Conservation (phyloP, 2,113 vertebrate species). For the Speoplatyrhinus poulsoni region DNA sequence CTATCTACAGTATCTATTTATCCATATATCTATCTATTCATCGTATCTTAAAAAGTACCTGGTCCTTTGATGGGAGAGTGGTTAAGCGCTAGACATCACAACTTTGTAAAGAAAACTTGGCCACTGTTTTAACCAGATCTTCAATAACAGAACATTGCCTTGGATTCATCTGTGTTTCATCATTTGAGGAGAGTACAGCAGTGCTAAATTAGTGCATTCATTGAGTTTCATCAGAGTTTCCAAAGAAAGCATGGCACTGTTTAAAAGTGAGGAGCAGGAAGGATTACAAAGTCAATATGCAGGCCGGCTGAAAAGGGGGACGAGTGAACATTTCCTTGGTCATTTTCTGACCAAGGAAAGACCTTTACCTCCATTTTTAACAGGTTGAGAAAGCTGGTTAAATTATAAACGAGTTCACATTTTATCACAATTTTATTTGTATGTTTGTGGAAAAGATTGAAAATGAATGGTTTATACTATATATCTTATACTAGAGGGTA, state of each 20-base stretch:
- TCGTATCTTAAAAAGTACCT: conserved; percentile 16
- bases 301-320: conserved; percentile 21
- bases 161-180: conserved; percentile 56
- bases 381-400: background rate
- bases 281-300: background rate
- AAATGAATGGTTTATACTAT: background rate
- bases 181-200: conserved; percentile 50
- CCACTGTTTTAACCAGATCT: conserved; percentile 33
- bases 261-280: conserved; percentile 23
- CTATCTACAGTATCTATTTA: background rate
- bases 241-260: conserved; percentile 5
- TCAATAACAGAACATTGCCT: background rate
- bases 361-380: background rate
- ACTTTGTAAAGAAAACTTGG: conserved; percentile 40
- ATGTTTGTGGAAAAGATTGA: background rate
- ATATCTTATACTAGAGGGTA: conserved; percentile 2
- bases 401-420: background rate
- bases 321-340: conserved; percentile 30
- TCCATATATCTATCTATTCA: background rate
- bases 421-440: too few relatives aligned
- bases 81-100: conserved; percentile 3
- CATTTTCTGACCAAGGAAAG: conserved; percentile 11
- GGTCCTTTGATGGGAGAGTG: conserved; percentile 19
- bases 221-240: conserved; percentile 62
- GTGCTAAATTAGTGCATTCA: conserved; percentile 59